Evolutionary conservation across 2,888 invertebrate genomes (phyloP).

Genomic region (Seira sanloemensis): DNA sequence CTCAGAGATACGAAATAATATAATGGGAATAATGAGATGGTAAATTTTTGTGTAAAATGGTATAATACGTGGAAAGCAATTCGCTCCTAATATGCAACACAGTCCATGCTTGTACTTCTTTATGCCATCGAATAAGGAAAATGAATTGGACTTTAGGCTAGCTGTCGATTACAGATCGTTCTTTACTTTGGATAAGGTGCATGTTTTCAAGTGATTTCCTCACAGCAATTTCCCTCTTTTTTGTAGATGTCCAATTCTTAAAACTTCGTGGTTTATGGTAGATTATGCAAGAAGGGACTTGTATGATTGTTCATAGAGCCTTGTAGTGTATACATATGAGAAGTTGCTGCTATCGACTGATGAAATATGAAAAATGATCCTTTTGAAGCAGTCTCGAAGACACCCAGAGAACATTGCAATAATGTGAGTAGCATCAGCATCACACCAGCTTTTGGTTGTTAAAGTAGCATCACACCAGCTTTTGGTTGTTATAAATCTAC

Average conservation of each 20-base stretch:
- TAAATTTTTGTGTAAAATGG: slow-evolving; percentile 46
- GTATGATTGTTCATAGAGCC: background rate
- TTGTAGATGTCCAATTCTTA: background rate
- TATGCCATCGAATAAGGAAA: background rate
- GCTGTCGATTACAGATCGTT: background rate
- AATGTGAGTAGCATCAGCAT: background rate
- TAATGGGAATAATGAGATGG: slow-evolving; percentile 46
- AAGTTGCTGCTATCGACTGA: slow-evolving; percentile 3
- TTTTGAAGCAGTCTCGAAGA: background rate
- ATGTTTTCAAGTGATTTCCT: too few relatives aligned
- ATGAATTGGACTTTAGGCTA: background rate
- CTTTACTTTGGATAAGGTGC: background rate
- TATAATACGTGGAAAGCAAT: slow-evolving; percentile 29
- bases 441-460: too few relatives aligned
- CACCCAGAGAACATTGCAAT: too few relatives aligned
- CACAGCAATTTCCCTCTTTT: background rate
- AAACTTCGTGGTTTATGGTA: slow-evolving; percentile 31
- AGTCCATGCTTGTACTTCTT: too few relatives aligned
- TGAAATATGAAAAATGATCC: slow-evolving; percentile 28
- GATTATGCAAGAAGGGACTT: slow-evolving; percentile 53
- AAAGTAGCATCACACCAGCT: slow-evolving; percentile 1
- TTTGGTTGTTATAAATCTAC: background rate
- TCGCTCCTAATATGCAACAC: background rate
- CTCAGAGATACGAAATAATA: background rate
- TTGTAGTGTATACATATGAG: background rate